phyloP scores from a whole-genome alignment of 2,888 invertebrate species.

The Pinctada fucata region DNA sequence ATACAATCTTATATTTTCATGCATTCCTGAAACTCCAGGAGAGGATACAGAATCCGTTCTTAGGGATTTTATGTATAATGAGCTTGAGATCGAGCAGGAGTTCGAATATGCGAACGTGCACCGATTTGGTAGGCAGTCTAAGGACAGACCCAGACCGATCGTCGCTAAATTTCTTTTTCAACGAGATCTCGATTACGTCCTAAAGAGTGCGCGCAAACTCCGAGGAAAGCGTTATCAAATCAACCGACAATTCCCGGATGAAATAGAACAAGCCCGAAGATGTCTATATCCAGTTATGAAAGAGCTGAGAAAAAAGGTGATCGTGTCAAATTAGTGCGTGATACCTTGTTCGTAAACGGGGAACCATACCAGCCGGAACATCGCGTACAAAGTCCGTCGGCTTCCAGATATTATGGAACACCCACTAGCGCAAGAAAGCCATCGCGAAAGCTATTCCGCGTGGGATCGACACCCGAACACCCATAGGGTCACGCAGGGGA shows the following conservation, averaged over 20 bases:
- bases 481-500: too few relatives aligned
- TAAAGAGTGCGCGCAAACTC: neutral
- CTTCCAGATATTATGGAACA: too few relatives aligned
- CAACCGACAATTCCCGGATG: neutral
- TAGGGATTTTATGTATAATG: neutral
- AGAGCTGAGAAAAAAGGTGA: too few relatives aligned
- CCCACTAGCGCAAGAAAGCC: too few relatives aligned
- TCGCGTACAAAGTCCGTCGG: too few relatives aligned
- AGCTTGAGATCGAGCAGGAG: conserved; percentile 3
- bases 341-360: too few relatives aligned
- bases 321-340: too few relatives aligned
- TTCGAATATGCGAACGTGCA: neutral
- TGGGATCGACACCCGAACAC: too few relatives aligned
- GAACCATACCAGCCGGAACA: too few relatives aligned
- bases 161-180: neutral
- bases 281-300: neutral
- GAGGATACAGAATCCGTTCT: neutral
- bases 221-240: neutral
- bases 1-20: conserved; percentile 7
- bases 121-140: neutral
- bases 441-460: too few relatives aligned
- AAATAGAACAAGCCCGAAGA: neutral
- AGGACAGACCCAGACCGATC: neutral
- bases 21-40: conserved; percentile 1
- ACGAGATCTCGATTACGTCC: neutral